A percentile compares a stretch with the other conserved stretches of the same genome.
These are phyloP conservation scores for Pilophorus perplexus DNA, from an alignment of 2,888 invertebrate genomes.

Conservation along the genomic window DNA sequence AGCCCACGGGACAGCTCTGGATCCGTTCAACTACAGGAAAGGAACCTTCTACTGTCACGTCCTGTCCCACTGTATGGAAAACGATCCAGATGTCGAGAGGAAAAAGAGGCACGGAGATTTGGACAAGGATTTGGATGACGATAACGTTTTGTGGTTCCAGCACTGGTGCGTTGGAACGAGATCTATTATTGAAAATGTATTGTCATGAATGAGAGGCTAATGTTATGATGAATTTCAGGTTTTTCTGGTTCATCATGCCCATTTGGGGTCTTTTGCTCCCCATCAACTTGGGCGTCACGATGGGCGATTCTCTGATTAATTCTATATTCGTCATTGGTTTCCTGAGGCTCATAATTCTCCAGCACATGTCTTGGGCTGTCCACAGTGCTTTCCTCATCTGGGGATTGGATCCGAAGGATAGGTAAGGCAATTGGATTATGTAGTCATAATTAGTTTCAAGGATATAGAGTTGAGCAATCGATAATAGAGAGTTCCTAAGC, in stretches of 20 bases:
- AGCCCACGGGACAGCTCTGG: constrained; percentile 77
- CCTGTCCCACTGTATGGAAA: constrained; percentile 64
- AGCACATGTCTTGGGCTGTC: constrained; percentile 68
- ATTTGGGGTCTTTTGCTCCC: constrained; percentile 67
- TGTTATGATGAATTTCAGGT: constrained; percentile 56
- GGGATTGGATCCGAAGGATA: constrained; percentile 67
- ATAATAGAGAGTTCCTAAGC: too few relatives aligned
- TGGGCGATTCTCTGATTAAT: constrained; percentile 65
- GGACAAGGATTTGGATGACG: constrained; percentile 75
- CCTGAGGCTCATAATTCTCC: constrained; percentile 63
- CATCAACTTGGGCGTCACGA: constrained; percentile 72
- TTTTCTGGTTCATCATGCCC: constrained; percentile 67
- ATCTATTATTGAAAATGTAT: not conserved
- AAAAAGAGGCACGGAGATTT: constrained; percentile 67
- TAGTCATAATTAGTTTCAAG: too few relatives aligned
- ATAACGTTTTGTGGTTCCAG: constrained; percentile 78
- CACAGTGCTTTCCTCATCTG: constrained; percentile 71
- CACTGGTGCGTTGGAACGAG: constrained; percentile 58
- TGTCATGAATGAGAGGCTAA: not conserved
- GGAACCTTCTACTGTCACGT: constrained; percentile 83
- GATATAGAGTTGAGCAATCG: too few relatives aligned
- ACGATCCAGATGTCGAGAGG: constrained; percentile 64
- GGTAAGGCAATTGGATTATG: constrained; percentile 56
- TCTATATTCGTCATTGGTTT: constrained; percentile 67
- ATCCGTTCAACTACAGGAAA: constrained; percentile 74